A percentile compares a stretch with the other conserved stretches of the same genome.
Conservation (phyloP, 1,140 invertebrate species). For the Anastrepha ludens region DNA sequence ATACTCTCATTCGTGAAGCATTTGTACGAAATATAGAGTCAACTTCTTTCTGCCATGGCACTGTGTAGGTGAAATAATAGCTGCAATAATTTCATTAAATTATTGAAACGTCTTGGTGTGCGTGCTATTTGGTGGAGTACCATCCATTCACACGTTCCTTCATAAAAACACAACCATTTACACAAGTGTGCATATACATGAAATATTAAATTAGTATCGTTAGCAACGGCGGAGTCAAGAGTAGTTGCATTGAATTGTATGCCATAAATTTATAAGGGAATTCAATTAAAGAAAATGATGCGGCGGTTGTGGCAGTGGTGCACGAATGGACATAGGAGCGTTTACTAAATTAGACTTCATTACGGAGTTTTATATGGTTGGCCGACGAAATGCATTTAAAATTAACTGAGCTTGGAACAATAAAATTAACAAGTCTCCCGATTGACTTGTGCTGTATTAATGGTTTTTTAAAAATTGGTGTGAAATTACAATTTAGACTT, state of each 20-base stretch:
- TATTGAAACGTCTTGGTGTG: background rate
- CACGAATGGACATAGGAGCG: background rate
- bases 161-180: background rate
- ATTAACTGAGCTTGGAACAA: constrained; percentile 27
- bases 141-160: too few species aligned
- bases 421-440: background rate
- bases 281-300: background rate
- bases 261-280: background rate
- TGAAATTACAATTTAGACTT: background rate
- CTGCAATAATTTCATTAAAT: background rate
- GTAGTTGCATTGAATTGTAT: background rate
- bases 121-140: too few species aligned
- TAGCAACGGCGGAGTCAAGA: too few species aligned
- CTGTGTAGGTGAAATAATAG: background rate
- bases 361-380: background rate
- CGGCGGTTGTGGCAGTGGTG: background rate
- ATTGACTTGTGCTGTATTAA: background rate
- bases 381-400: background rate
- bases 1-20: background rate
- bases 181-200: background rate
- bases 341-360: background rate
- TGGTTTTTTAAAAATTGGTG: background rate
- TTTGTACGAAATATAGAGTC: background rate
- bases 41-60: too few species aligned
- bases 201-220: too few species aligned